These are phyloP conservation scores for honey bee (Apis mellifera) DNA, from an alignment of 1,140 invertebrate species.

Conservation along the genomic window DNA sequence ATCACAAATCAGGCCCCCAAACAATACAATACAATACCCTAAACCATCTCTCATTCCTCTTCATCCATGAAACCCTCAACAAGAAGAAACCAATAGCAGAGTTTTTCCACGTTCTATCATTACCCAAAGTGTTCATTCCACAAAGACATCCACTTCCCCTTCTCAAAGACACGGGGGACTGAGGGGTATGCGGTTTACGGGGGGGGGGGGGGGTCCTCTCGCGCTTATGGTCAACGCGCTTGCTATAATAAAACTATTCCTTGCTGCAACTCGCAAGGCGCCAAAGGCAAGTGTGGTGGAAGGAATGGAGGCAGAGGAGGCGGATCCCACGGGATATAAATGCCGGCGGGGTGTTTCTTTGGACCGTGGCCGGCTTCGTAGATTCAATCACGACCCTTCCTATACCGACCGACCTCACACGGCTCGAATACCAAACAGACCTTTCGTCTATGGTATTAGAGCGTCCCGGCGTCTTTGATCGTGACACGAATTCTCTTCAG, in stretches of 20 bases:
- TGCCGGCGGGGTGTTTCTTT: slow-evolving; percentile 70
- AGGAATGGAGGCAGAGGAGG: slow-evolving; percentile 3
- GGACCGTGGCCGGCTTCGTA: slow-evolving; percentile 64
- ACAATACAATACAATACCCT: no score
- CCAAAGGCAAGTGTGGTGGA: neutral
- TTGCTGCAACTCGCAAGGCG: slow-evolving; percentile 55
- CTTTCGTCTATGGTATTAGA: slow-evolving; percentile 63
- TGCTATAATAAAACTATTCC: slow-evolving; percentile 76
- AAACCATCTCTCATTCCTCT: neutral
- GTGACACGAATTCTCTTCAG: slow-evolving; percentile 64
- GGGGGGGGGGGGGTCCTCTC: slow-evolving; percentile 42
- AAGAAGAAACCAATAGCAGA: neutral
- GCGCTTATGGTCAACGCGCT: slow-evolving; percentile 67
- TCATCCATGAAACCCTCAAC: neutral
- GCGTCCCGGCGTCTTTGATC: slow-evolving; percentile 64
- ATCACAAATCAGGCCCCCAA: neutral
- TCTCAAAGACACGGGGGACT: neutral
- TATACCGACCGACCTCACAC: slow-evolving; percentile 67
- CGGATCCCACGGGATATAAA: slow-evolving; percentile 70
- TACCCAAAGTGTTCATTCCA: slow-evolving; percentile 2
- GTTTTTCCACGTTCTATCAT: neutral
- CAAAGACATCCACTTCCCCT: neutral
- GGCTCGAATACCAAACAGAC: slow-evolving; percentile 72
- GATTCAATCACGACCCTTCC: slow-evolving; percentile 75
- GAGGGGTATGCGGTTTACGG: neutral